Conservation (phyloP, 92 coral and sea anemone species). For the Galaxea fascicularis region DNA sequence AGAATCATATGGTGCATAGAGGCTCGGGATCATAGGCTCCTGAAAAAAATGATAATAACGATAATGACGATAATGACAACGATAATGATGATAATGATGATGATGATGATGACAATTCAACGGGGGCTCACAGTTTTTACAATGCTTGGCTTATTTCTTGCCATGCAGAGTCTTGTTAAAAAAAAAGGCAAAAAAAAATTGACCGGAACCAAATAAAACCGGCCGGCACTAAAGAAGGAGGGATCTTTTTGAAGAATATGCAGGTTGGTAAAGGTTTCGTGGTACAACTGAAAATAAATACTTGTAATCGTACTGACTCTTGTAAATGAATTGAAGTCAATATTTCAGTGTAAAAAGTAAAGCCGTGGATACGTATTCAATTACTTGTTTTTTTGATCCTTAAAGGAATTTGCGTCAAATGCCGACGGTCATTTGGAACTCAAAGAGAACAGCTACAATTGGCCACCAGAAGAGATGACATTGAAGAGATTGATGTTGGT, state of each 20-base stretch:
- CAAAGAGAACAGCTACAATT: not conserved
- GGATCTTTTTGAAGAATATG: not conserved
- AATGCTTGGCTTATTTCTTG: not conserved
- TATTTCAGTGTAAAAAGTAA: constrained; percentile 12
- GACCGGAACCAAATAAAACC: not conserved
- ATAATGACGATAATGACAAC: not conserved
- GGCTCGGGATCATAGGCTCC: not conserved
- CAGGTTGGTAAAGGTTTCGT: constrained; percentile 10
- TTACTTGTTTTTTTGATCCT: not conserved
- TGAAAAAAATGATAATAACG: not conserved
- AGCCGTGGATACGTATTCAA: constrained; percentile 1
- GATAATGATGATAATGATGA: not conserved
- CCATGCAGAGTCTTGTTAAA: not conserved
- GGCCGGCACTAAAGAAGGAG: not conserved
- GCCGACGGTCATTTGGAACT: constrained; percentile 16
- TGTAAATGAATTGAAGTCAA: constrained; percentile 17
- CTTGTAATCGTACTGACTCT: constrained; percentile 11
- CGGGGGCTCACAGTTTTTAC: not conserved
- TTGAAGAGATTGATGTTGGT: constrained; percentile 11
- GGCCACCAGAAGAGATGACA: constrained; percentile 17
- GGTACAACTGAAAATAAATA: not conserved
- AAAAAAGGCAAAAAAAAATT: not conserved
- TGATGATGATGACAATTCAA: not conserved
- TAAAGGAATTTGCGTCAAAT: constrained; percentile 19
- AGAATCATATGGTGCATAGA: not conserved